These are phyloP conservation scores for Melanotaenia duboulayi DNA, from an alignment of 2,113 vertebrate genomes.

Conservation along the genomic window DNA sequence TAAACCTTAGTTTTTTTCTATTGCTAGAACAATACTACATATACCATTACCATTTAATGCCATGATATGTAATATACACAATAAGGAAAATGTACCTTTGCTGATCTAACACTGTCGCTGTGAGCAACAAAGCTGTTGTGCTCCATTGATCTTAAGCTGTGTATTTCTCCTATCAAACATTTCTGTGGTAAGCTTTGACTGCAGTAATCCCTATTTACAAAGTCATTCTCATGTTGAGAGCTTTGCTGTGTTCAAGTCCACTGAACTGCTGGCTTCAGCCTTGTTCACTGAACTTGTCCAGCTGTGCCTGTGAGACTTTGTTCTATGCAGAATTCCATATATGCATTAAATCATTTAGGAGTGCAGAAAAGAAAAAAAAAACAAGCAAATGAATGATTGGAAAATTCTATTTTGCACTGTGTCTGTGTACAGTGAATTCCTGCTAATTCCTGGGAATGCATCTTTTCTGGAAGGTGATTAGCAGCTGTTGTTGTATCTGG, in stretches of 20 bases:
- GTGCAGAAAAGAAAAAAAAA: too few relatives aligned
- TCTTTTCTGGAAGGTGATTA: too few relatives aligned
- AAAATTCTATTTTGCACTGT: too few relatives aligned
- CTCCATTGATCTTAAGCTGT: constrained; percentile 35
- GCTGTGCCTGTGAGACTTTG: neutral
- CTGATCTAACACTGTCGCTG: neutral
- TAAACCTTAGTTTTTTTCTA: too few relatives aligned
- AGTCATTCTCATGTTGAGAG: constrained; percentile 4
- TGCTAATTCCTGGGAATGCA: too few relatives aligned
- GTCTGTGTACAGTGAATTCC: too few relatives aligned
- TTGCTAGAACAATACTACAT: neutral
- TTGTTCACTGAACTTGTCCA: neutral
- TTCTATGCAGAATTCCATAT: too few relatives aligned
- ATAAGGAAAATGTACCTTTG: neutral
- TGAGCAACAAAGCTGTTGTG: constrained; percentile 21
- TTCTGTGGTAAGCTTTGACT: constrained; percentile 18
- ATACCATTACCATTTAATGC: neutral
- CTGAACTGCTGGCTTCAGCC: neutral
- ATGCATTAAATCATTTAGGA: neutral
- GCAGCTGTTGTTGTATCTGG: too few relatives aligned
- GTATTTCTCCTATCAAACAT: constrained; percentile 11
- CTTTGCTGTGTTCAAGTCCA: neutral
- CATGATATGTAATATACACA: neutral
- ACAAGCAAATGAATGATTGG: too few relatives aligned
- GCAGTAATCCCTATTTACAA: constrained; percentile 47